Evolutionary conservation across 2,888 invertebrate species (phyloP), one percentile per base, ranked within the genome.

Genomic region (Dryomyza anilis): DNA sequence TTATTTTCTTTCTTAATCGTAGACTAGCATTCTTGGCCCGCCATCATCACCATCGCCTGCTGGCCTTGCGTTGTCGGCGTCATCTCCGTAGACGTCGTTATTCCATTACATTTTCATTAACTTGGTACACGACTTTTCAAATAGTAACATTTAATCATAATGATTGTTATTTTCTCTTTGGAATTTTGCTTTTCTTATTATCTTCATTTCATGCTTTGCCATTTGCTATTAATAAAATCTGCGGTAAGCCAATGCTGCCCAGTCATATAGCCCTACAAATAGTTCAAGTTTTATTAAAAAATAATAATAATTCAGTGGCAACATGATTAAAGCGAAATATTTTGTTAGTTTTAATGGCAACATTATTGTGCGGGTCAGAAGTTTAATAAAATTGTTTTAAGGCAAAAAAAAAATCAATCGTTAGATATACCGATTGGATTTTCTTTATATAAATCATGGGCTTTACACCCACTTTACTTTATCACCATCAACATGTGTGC

Each of bases 91-190:
- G 75, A 74, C 77, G 76, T 81, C 75, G 78, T 78, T 80, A 81
- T 76, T 80, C 83, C 82, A 82, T 82, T 82, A 82, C 83, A 81
- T 81, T 82, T 82, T 82, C 83, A 82, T 82, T 82, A 82, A 82
- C 79, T 82, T 77, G 76, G 79, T 77, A 83, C 82, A 82, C 83
- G 82, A 83, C 79, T 82, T 83, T 78, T 77, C 75, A 76, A 81
- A 81, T 79, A 77, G 78, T 78, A 73, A 72, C 83, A 77, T 82
- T 83, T 82, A 82, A 82, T 82, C 82, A 82, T 81, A 81, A 80
- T 79, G 80, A 82, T 81, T 81, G 79, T 81, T 81, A 79, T 81
- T 79, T 78, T 74, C 61, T 53, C 21, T 36, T 6, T 45, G 45
- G 7, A 6, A 16, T 19, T 29, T 43, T 43, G 25, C 25, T 43